Conservation (phyloP, 1,140 invertebrate genomes). For the Andricus grossulariae region DNA sequence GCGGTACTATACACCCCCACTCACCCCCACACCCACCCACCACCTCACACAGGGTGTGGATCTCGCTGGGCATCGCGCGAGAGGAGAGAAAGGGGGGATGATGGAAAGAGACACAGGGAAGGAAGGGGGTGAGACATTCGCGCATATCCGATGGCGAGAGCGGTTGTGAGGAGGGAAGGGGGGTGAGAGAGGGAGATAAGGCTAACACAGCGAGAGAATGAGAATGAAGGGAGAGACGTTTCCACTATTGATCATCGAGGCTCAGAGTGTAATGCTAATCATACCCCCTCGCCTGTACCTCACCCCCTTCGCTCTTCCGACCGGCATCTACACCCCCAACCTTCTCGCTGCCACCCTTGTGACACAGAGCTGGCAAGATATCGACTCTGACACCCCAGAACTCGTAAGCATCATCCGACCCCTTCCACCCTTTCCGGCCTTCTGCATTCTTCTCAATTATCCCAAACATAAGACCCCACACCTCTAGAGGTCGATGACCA, state of each 20-base stretch:
- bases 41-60: no score
- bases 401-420: slow-evolving; percentile 54
- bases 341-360: slow-evolving; percentile 57
- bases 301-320: slow-evolving; percentile 59
- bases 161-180: slow-evolving; percentile 49
- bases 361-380: slow-evolving; percentile 72
- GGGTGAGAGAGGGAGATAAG: slow-evolving; percentile 68
- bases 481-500: no score
- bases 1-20: background rate
- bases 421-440: slow-evolving; percentile 43
- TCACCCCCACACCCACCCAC: no score
- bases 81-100: slow-evolving; percentile 43
- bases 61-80: background rate
- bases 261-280: slow-evolving; percentile 76
- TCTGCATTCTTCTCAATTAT: slow-evolving; percentile 56
- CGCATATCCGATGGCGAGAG: slow-evolving; percentile 69
- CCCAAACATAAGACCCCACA: slow-evolving; percentile 36
- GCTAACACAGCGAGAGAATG: slow-evolving; percentile 72
- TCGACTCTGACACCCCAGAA: slow-evolving; percentile 70
- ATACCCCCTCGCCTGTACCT: slow-evolving; percentile 69
- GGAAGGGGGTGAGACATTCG: slow-evolving; percentile 67
- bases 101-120: slow-evolving; percentile 48
- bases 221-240: slow-evolving; percentile 75
- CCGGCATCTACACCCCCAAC: slow-evolving; percentile 49
- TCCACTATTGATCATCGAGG: slow-evolving; percentile 76